Conservation (phyloP, 2,797 vertebrate species). For the Adrianichthys oophorus region DNA sequence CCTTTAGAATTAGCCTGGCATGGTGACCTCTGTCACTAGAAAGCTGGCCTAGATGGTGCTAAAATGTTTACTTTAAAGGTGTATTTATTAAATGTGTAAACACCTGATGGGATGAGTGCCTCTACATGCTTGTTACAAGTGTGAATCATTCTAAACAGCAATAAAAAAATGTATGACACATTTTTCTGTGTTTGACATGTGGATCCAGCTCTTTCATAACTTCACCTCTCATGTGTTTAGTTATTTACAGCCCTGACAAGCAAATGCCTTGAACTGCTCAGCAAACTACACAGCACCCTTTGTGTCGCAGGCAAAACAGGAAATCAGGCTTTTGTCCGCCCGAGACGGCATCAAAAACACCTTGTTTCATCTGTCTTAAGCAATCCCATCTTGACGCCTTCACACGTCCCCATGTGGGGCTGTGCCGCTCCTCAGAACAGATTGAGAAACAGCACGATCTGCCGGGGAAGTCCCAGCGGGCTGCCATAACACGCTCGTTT, state of each 20-base stretch:
- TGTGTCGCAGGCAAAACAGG: constrained; percentile 76
- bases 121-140: constrained; percentile 54
- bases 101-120: constrained; percentile 37
- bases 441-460: constrained; percentile 83
- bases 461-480: constrained; percentile 78
- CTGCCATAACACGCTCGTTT: constrained; percentile 80
- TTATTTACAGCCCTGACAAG: constrained; percentile 76
- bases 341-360: constrained; percentile 78
- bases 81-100: constrained; percentile 13
- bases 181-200: constrained; percentile 49
- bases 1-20: constrained; percentile 74
- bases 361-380: constrained; percentile 85
- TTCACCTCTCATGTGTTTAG: constrained; percentile 69
- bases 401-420: constrained; percentile 76
- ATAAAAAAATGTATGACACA: constrained; percentile 43
- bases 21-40: constrained; percentile 63
- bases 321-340: constrained; percentile 81
- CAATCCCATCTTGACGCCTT: constrained; percentile 81
- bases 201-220: constrained; percentile 55
- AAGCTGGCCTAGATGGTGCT: constrained; percentile 12
- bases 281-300: constrained; percentile 75
- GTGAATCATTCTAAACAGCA: constrained; percentile 28
- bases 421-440: constrained; percentile 79
- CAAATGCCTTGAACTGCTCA: constrained; percentile 72
- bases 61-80: constrained; percentile 10